Evolutionary conservation across 2,113 vertebrate species (phyloP).

Genomic region (Dendropsophus ebraccatus): DNA sequence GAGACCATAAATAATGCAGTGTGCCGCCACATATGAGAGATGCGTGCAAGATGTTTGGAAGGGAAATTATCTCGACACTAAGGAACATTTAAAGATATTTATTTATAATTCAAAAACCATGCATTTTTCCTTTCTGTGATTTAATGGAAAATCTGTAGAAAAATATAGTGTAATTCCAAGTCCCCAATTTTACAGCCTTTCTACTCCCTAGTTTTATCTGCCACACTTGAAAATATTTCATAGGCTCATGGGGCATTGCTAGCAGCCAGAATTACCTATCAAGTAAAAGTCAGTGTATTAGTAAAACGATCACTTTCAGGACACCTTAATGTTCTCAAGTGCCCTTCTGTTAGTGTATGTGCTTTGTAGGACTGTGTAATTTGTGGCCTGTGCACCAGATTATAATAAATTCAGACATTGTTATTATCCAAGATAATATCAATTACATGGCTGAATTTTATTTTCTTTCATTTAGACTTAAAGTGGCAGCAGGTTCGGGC

Average conservation of each 20-base stretch:
- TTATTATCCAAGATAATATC: neutral
- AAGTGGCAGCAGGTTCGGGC: no score
- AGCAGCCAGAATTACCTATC: neutral
- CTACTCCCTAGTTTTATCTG: neutral
- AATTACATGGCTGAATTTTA: neutral
- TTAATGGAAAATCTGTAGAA: constrained; percentile 2
- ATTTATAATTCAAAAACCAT: constrained; percentile 29
- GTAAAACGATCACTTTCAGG: neutral
- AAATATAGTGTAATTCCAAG: neutral
- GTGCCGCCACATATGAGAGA: constrained; percentile 15
- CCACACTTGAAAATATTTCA: neutral
- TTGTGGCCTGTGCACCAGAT: neutral
- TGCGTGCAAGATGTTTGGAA: constrained; percentile 1
- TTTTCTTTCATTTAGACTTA: neutral
- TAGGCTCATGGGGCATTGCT: neutral
- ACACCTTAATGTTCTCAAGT: neutral
- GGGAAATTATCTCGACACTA: constrained; percentile 43
- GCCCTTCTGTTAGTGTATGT: neutral
- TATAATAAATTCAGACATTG: neutral
- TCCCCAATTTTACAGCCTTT: neutral
- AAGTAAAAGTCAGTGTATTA: neutral
- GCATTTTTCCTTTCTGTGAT: neutral
- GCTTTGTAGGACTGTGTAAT: neutral
- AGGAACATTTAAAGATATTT: constrained; percentile 22
- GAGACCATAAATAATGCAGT: constrained; percentile 59